Percentiles rank a stretch among this genome's conserved stretches.
Evolutionary conservation across 2,113 vertebrate genomes (phyloP).

Genomic region (Paramormyrops kingsleyae): DNA sequence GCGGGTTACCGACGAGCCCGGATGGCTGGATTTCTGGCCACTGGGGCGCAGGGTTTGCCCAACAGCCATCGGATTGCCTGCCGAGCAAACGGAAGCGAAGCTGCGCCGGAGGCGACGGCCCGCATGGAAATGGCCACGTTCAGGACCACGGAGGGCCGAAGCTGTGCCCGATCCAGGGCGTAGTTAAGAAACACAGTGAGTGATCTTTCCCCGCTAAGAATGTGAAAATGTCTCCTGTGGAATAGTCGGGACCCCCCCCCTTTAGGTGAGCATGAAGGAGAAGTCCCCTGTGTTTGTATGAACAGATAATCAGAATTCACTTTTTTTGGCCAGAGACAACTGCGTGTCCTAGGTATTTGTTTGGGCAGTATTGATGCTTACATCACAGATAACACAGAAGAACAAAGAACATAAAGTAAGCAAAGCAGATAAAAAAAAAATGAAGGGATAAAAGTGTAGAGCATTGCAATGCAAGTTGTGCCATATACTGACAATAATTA

Average conservation of each 20-base stretch:
- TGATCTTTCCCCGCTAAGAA: not conserved
- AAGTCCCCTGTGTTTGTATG: not conserved
- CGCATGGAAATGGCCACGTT: not conserved
- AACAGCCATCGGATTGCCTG: not conserved
- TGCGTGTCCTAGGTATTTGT: too few species aligned
- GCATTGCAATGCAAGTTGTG: too few species aligned
- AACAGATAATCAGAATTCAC: not conserved
- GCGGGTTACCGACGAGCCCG: not conserved
- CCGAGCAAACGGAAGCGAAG: conserved; percentile 35
- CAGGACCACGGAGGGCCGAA: not conserved
- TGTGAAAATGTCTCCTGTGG: not conserved
- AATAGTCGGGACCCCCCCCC: not conserved
- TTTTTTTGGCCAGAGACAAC: too few species aligned
- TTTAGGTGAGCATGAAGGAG: not conserved
- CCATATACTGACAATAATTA: too few species aligned
- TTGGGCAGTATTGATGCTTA: too few species aligned
- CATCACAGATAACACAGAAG: too few species aligned
- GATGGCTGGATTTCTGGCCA: not conserved
- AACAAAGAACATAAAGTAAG: too few species aligned
- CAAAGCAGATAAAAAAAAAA: too few species aligned
- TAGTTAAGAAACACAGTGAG: conserved; percentile 4
- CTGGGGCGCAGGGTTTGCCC: conserved; percentile 3
- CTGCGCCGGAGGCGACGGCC: conserved; percentile 11
- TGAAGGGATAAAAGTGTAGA: too few species aligned
- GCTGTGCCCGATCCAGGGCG: not conserved